phyloP scores from a whole-genome alignment of 2,888 invertebrate species.

The Blastobasis lacticolella region DNA sequence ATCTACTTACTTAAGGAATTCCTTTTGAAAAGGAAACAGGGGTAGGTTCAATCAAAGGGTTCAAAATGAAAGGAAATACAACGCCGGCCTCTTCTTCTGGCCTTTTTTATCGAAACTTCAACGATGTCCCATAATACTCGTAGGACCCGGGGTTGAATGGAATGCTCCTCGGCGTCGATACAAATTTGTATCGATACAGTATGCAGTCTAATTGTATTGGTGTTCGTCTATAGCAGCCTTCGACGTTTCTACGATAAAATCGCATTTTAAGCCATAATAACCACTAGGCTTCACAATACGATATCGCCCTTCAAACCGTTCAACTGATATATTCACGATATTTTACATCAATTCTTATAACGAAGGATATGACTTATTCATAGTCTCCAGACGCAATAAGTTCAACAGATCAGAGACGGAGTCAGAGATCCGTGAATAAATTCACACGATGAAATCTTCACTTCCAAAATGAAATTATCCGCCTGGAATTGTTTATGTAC shows the following conservation, averaged over 20 bases:
- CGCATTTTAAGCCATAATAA: no score
- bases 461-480: no score
- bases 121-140: constrained; percentile 26
- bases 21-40: constrained; percentile 18
- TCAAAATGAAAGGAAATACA: constrained; percentile 28
- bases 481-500: no score
- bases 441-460: no score
- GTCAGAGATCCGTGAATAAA: neutral
- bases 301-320: constrained; percentile 6
- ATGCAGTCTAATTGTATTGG: no score
- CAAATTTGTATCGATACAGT: no score
- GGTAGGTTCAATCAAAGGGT: constrained; percentile 17
- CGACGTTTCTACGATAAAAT: no score
- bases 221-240: no score
- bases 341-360: constrained; percentile 62
- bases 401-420: constrained; percentile 31
- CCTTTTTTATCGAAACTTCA: constrained; percentile 26
- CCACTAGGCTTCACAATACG: constrained; percentile 2
- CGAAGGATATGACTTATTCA: constrained; percentile 69
- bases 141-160: constrained; percentile 31
- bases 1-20: no score
- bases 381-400: constrained; percentile 54
- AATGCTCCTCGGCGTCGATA: constrained; percentile 8
- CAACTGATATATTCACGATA: constrained; percentile 29
- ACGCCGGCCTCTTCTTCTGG: constrained; percentile 14